Conservation (phyloP, 2,113 vertebrate species). For the Callochromis pleurospilus region DNA sequence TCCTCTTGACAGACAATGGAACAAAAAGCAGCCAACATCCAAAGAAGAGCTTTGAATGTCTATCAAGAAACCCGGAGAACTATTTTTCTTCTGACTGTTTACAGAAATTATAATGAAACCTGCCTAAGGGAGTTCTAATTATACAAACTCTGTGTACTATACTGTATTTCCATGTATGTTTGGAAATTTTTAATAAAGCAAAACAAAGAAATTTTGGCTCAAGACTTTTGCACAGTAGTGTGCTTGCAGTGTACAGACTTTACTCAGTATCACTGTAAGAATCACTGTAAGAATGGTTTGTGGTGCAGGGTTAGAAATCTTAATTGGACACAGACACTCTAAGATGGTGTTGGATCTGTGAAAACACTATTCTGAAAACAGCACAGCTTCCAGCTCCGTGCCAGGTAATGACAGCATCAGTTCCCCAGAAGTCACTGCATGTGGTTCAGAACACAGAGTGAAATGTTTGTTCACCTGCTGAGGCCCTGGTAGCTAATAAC, state of each 20-base stretch:
- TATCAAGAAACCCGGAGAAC: neutral
- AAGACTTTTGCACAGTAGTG: neutral
- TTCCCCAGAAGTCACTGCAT: conserved; percentile 14
- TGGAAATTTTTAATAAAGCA: neutral
- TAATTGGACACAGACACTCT: neutral
- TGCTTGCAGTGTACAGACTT: neutral
- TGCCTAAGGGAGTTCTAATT: neutral
- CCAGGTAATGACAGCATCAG: conserved; percentile 30
- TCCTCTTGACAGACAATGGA: neutral
- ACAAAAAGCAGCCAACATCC: neutral
- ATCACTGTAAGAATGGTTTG: neutral
- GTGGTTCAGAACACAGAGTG: neutral
- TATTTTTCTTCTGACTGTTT: neutral
- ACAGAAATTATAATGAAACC: neutral
- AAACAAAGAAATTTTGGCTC: neutral
- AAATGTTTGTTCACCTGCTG: conserved; percentile 56
- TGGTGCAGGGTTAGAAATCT: neutral
- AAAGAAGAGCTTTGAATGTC: neutral
- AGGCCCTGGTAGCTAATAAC: conserved; percentile 12
- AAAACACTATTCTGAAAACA: neutral
- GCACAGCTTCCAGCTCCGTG: neutral
- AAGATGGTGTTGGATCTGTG: neutral
- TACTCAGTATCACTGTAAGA: neutral
- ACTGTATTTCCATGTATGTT: neutral
- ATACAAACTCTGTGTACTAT: neutral